Evolutionary conservation across 2,113 vertebrate genomes (phyloP).

Genomic region (Cyrtonyx montezumae): DNA sequence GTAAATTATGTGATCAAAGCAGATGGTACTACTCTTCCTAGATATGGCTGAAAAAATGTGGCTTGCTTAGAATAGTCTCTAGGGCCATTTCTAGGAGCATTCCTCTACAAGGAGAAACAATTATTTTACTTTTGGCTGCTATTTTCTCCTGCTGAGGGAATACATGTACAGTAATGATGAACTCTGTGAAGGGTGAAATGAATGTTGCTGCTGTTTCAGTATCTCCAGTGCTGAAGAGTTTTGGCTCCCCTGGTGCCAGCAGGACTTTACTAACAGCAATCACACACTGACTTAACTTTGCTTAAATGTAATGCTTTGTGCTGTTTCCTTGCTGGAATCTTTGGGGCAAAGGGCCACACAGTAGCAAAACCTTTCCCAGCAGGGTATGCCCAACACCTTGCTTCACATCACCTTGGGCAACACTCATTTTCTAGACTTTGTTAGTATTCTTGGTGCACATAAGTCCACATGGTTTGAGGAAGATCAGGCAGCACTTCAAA

Average conservation of each 20-base stretch:
- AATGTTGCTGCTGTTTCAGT: background rate
- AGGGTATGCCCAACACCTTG: accelerated
- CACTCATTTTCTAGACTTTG: background rate
- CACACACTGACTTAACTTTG: background rate
- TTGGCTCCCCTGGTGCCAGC: background rate
- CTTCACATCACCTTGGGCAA: background rate
- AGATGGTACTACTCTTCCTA: constrained; percentile 17
- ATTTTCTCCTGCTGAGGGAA: background rate
- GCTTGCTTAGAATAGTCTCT: constrained; percentile 17
- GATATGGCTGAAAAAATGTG: constrained; percentile 23
- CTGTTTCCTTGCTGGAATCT: background rate
- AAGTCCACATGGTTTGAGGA: background rate
- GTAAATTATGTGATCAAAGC: constrained; percentile 51
- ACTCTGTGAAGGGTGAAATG: constrained; percentile 9
- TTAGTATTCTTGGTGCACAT: background rate
- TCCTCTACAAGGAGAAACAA: constrained; percentile 27
- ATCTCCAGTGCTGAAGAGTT: background rate
- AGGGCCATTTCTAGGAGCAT: constrained; percentile 8
- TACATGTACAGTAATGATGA: background rate
- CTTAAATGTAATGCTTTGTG: background rate
- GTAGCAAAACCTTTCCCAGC: background rate
- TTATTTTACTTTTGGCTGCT: constrained; percentile 35
- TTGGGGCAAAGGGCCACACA: background rate
- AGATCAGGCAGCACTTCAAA: background rate
- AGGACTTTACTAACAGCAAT: background rate